Percentiles rank a stretch among this genome's conserved stretches.
phyloP scores from a whole-genome alignment of 1,140 invertebrate genomes.

The Lasioglossum baleicum region DNA sequence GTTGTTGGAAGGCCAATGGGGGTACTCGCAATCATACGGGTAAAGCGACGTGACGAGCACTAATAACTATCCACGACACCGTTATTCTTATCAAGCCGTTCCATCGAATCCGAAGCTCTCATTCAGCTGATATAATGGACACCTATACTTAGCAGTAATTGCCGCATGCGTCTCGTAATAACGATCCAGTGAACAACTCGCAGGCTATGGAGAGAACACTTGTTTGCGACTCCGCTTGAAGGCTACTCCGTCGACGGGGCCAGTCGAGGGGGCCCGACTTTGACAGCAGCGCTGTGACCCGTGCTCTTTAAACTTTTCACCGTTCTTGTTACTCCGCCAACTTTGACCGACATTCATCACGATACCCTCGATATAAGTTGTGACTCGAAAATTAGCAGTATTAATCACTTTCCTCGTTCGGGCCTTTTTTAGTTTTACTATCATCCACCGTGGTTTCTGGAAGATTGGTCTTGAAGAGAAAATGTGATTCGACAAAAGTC shows the following conservation, averaged over 20 bases:
- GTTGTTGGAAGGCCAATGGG: conserved; percentile 15
- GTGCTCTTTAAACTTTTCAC: background rate
- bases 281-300: background rate
- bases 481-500: too few relatives aligned
- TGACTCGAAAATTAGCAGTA: too few relatives aligned
- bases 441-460: too few relatives aligned
- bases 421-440: too few relatives aligned
- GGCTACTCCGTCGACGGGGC: background rate
- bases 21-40: background rate
- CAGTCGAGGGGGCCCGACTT: background rate
- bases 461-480: too few relatives aligned
- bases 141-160: conserved; percentile 51
- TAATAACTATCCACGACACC: conserved; percentile 44
- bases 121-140: conserved; percentile 50
- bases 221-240: conserved; percentile 30
- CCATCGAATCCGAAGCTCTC: conserved; percentile 45
- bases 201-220: conserved; percentile 12
- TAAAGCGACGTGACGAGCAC: conserved; percentile 43
- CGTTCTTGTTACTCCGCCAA: background rate
- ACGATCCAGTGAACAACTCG: conserved; percentile 42
- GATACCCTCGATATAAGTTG: too few relatives aligned
- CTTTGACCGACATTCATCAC: background rate
- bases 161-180: conserved; percentile 48
- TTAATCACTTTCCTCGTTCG: too few relatives aligned
- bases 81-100: conserved; percentile 47